phyloP scores from a whole-genome alignment of 1,140 invertebrate genomes.

The Magallana ariakensis region DNA sequence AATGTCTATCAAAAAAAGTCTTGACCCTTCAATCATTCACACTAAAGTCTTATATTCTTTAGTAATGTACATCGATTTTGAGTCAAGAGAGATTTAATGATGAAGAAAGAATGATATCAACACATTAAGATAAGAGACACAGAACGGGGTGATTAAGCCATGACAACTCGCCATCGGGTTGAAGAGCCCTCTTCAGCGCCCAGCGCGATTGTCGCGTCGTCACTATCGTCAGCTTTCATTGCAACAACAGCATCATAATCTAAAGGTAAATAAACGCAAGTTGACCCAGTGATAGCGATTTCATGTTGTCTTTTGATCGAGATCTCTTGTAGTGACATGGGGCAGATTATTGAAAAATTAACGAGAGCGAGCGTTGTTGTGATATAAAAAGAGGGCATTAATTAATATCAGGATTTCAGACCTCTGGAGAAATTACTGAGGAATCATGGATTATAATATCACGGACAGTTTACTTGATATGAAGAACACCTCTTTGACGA shows the following conservation, averaged over 20 bases:
- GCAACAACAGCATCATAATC: constrained; percentile 10
- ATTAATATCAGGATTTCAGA: neutral
- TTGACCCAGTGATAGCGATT: constrained; percentile 19
- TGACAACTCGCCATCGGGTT: neutral
- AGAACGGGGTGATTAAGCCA: neutral
- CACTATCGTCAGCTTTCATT: neutral
- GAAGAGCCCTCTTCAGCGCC: neutral
- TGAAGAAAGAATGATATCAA: neutral
- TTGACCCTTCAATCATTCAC: neutral
- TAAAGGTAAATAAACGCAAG: neutral
- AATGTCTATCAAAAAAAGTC: neutral
- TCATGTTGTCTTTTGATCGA: constrained; percentile 34
- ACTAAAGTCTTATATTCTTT: neutral
- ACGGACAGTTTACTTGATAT: neutral
- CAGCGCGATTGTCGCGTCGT: neutral
- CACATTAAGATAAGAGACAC: neutral
- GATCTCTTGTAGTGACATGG: neutral
- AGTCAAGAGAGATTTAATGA: constrained; percentile 12
- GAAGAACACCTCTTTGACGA: neutral
- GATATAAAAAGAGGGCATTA: neutral
- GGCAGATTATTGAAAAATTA: neutral
- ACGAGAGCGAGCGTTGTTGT: neutral
- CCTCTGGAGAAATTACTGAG: neutral
- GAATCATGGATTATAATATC: neutral
- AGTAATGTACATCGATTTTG: neutral